Base-by-base conservation (phyloP, 2,888 invertebrate species). In the Patella ulyssiponensis region DNA sequence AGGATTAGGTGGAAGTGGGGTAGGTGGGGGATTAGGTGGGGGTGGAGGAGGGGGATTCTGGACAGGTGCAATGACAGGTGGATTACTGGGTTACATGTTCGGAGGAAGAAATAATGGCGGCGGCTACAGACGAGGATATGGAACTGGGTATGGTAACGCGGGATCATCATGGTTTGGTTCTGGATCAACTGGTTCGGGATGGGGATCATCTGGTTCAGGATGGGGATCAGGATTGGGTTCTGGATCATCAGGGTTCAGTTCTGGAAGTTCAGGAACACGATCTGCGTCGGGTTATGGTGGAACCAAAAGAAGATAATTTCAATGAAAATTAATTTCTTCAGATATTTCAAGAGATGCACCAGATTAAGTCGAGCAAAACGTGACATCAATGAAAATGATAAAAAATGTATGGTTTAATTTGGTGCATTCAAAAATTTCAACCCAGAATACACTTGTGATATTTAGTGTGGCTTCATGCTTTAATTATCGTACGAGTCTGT, bases 261-360 rank as follows among this genome's bases (percentile, higher is more conserved):
- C 58, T 64, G 70, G 69, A 20, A 79, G 80, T 23, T 77, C 81
- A 27, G 80, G 82, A 20, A 86, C 87, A n/a, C 82, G 87, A 69
- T 87, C 86, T 17, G 86, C 88, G 11, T 87, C 88, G n/a, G 88
- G 88, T 4, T 88, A 86, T 82, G 88, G 86, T 20, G 86, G 87
- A 2, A 88, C 88, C 3, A 87, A 81, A 27, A 82, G 88, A 64
- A 82, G 88, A 82, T 88, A 84, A 77, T 70, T n/a, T 5, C 14
- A 14, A 64, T 12, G 52, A 58, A 23, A 44, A 64, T 44, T 11
- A 15, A 72, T 20, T 33, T 71, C 17, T 73, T 73, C 73, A 73
- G 56, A 53, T 44, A 54, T 73, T 73, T 56, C 9, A 52, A 52
- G n/a, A 73, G 23, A 54, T 73, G 44, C 44, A 44, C 44, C 44